Evolutionary conservation across 2,113 vertebrate genomes (phyloP), one percentile per base, ranked within the genome.

Genomic region (Ictalurus furcatus): DNA sequence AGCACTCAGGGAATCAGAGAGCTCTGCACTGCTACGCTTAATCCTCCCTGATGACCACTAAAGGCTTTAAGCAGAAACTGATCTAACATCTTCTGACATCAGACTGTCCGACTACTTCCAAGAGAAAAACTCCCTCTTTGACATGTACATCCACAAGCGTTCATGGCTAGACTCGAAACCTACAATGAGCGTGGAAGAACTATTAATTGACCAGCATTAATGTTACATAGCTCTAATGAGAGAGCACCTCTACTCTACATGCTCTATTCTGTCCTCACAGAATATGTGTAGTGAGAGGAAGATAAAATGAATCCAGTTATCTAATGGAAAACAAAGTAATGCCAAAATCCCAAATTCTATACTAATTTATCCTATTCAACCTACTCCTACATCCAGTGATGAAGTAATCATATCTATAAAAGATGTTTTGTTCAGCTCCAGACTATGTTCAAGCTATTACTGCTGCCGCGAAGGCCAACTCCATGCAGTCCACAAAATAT

Each of bases 71-170:
- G 88, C 88, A 90, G 94, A 90, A 95, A 92, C 93, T 93, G 86
- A 95, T 94, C 93, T 95, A 93, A 93, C 92, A 93, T 90, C 87
- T 63, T 93, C 87, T 93, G 92, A 94, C 93, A 94, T 92, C 82
- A 91, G 90, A 93, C 92, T 90, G 90, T 92, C 88, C 59, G 88
- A 92, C 90, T 71, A 91, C 91, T 91, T 91, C 92, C 85, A 89
- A 78, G 87, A 89, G 88, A 90, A 91, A 90, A 94, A 89, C 88
- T 92, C 87, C 52, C 67, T 73, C 76, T 90, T 83, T 65, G 58
- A 81, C 56, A 83, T 79, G 87, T 63, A 85, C 82, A 85, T 85
- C 82, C 83, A 76, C 76, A 37, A 65, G 76, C 34, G 19, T 58
- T 44, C 69, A 84, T 37, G 81, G 30, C 65, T 58, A 65, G 78